Percentiles rank a stretch among this genome's conserved stretches.
Conservation (phyloP, 2,113 vertebrate genomes). For the Ahaetulla prasina region DNA sequence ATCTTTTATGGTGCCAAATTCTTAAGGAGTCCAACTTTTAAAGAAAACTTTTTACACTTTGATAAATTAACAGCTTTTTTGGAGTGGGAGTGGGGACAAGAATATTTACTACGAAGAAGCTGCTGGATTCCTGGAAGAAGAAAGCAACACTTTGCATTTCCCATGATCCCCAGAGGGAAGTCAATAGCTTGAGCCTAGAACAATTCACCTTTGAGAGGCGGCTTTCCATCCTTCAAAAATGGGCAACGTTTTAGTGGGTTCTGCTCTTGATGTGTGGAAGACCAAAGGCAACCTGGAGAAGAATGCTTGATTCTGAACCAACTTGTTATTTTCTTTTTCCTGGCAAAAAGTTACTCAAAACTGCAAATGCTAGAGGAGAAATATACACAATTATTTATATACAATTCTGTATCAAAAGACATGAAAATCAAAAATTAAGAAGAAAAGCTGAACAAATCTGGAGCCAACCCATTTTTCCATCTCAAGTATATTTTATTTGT, state of each 20-base stretch:
- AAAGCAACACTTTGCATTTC: background rate
- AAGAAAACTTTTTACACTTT: background rate
- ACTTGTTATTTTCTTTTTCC: background rate
- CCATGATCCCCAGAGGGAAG: background rate
- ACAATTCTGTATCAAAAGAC: background rate
- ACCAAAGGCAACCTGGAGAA: background rate
- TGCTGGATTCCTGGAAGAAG: background rate
- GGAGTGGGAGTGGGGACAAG: background rate
- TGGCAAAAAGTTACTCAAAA: background rate
- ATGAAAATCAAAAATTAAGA: background rate
- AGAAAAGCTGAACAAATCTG: background rate
- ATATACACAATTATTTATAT: background rate
- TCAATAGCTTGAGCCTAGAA: background rate
- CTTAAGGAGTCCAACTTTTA: background rate
- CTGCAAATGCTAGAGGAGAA: background rate
- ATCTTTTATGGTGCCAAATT: background rate
- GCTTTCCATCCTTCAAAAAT: background rate
- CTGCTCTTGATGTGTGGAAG: background rate
- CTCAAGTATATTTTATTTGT: background rate
- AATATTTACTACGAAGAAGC: background rate
- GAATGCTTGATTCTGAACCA: background rate
- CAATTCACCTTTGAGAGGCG: background rate
- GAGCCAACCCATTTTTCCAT: background rate
- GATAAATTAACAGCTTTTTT: background rate
- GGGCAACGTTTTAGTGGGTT: background rate